Evolutionary conservation across 2,888 invertebrate species (phyloP), one percentile per base, ranked within the genome.

Genomic region (Rhagonycha fulva): DNA sequence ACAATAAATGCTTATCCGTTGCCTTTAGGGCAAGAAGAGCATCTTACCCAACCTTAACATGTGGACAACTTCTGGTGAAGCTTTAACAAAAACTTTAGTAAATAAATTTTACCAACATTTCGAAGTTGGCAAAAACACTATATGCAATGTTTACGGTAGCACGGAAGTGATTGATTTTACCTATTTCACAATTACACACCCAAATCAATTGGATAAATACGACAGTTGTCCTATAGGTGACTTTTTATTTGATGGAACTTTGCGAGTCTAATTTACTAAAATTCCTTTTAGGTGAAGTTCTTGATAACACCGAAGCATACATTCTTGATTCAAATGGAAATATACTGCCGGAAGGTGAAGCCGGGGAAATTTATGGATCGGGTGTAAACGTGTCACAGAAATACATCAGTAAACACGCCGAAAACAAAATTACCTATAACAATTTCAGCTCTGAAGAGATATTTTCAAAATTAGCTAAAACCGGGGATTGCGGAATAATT

Each of bases 141-240:
- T 97, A 62, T 95, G 95, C 71, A 97, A 97, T 85, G 96, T 96
- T 84, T 97, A 96, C 83, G 97, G 97, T 0, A 96, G 96, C 80
- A 96, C 97, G 0, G 97, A 97, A 86, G 96, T 96, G 94, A 96
- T 96, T 0, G 96, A 96, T 85, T 95, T 96, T 2, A 96, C 96
- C 0, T 96, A 92, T 83, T 93, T 94, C 81, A 89, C 93, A 0
- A 89, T 96, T 82, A 91, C 90, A 76, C 90, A 89, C 70, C 84
- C 88, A 19, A 89, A 89, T 4, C 93, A 94, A 79, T 83, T 95
- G 76, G 90, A 91, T 78, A 86, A 89, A 75, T 88, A 90, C 73
- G 90, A 92, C 9, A 94, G 94, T 81, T 92, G 96, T 70, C 96
- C 96, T 2, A 96, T 97, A 81, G 96, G 96, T 94, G 87, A 89